Evolutionary conservation across 2,888 invertebrate genomes (phyloP).

Genomic region (Papilio gigon): DNA sequence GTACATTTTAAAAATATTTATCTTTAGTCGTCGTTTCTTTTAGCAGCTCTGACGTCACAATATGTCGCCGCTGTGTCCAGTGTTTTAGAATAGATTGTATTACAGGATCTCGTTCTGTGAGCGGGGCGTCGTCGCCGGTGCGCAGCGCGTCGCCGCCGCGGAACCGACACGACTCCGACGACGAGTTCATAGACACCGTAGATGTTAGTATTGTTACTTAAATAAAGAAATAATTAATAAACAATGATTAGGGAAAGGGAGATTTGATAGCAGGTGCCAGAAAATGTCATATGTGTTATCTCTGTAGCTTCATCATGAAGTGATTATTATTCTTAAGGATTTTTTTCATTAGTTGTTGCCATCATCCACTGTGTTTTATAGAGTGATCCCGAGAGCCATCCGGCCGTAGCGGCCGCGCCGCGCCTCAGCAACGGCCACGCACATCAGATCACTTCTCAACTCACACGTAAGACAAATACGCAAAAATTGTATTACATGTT

Average conservation of each 20-base stretch:
- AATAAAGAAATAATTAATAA: too few relatives aligned
- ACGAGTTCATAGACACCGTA: slow-evolving; percentile 91
- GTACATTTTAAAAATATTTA: too few relatives aligned
- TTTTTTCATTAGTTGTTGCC: slow-evolving; percentile 49
- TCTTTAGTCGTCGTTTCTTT: too few relatives aligned
- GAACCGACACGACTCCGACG: slow-evolving; percentile 86
- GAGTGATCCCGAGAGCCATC: slow-evolving; percentile 61
- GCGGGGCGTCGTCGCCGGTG: slow-evolving; percentile 82
- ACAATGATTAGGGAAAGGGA: too few relatives aligned
- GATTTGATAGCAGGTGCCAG: too few relatives aligned
- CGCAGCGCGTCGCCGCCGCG: slow-evolving; percentile 59
- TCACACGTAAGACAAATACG: slow-evolving; percentile 65
- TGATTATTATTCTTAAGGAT: too few relatives aligned
- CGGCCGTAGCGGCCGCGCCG: slow-evolving; percentile 48
- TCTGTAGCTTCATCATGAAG: too few relatives aligned
- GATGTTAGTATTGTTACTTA: slow-evolving; percentile 82
- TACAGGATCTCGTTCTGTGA: slow-evolving; percentile 86
- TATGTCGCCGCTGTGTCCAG: background rate
- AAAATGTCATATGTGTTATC: too few relatives aligned
- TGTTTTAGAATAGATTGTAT: background rate
- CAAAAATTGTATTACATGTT: too few relatives aligned
- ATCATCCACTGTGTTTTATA: slow-evolving; percentile 48
- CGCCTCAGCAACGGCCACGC: slow-evolving; percentile 76
- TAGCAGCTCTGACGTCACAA: background rate
- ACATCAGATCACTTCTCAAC: slow-evolving; percentile 75